These are phyloP conservation scores for Cylas formicarius DNA, from an alignment of 1,140 invertebrate genomes.

Conservation along the genomic window DNA sequence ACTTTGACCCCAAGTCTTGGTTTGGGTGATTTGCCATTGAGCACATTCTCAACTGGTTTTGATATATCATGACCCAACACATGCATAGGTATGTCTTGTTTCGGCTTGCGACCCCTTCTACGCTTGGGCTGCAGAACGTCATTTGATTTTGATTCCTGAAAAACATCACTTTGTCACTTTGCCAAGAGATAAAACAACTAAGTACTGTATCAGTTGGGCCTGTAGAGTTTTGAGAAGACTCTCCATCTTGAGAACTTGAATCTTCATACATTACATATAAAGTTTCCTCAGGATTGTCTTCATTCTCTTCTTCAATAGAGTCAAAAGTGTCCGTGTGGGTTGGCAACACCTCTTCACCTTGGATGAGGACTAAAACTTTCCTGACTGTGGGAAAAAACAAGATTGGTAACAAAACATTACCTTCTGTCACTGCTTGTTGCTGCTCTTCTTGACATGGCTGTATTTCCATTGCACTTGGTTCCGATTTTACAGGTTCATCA, in stretches of 20 bases:
- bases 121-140: conserved; percentile 12
- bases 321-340: conserved; percentile 4
- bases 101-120: conserved; percentile 21
- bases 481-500: conserved; percentile 3
- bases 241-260: neutral
- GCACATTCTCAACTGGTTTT: conserved; percentile 25
- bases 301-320: conserved; percentile 16
- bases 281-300: conserved; percentile 5
- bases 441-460: conserved; percentile 1
- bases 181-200: too few relatives aligned
- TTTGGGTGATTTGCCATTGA: conserved; percentile 25
- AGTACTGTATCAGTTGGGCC: too few relatives aligned
- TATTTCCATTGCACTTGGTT: conserved; percentile 2
- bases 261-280: neutral
- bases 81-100: conserved; percentile 27
- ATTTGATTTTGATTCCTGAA: neutral
- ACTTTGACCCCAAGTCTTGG: conserved; percentile 41
- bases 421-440: too few relatives aligned
- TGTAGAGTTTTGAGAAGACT: conserved; percentile 5
- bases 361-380: too few relatives aligned
- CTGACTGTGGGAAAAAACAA: too few relatives aligned
- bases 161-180: neutral
- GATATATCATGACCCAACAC: conserved; percentile 27
- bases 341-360: neutral
- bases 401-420: too few relatives aligned